Percentiles rank a stretch among this genome's conserved stretches.
These are phyloP conservation scores for Corapipo altera DNA, from an alignment of 2,113 vertebrate species.

Conservation along the genomic window DNA sequence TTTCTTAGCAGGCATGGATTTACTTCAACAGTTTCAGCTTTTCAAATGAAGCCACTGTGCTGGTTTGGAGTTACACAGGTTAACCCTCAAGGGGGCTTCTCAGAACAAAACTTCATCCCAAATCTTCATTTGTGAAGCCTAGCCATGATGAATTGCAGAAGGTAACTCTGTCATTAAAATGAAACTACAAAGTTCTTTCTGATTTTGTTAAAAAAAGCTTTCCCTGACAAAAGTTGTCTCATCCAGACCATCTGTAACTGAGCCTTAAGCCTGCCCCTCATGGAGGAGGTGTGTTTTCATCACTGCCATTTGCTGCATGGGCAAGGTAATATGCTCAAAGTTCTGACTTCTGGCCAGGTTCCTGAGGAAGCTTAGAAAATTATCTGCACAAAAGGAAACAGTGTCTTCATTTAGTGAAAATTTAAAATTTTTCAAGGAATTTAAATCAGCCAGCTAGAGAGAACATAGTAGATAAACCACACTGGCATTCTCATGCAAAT, in stretches of 20 bases:
- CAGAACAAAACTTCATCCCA: not conserved
- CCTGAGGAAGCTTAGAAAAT: not conserved
- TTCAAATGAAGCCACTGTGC: not conserved
- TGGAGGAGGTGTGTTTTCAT: not conserved
- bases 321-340: not conserved
- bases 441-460: not conserved
- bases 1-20: not conserved
- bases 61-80: not conserved
- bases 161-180: not conserved
- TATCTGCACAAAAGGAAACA: not conserved
- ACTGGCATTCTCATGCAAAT: not conserved
- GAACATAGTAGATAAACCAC: not conserved
- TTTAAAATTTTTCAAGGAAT: not conserved
- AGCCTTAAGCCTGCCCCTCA: not conserved
- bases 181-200: not conserved
- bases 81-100: not conserved
- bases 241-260: not conserved
- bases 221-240: not conserved
- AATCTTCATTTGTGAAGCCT: too few relatives aligned
- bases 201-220: not conserved
- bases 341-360: not conserved
- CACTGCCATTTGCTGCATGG: not conserved
- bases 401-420: not conserved
- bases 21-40: not conserved
- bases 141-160: too few relatives aligned